phyloP scores from a whole-genome alignment of 1,140 invertebrate genomes.

The Ceratina australensis region DNA sequence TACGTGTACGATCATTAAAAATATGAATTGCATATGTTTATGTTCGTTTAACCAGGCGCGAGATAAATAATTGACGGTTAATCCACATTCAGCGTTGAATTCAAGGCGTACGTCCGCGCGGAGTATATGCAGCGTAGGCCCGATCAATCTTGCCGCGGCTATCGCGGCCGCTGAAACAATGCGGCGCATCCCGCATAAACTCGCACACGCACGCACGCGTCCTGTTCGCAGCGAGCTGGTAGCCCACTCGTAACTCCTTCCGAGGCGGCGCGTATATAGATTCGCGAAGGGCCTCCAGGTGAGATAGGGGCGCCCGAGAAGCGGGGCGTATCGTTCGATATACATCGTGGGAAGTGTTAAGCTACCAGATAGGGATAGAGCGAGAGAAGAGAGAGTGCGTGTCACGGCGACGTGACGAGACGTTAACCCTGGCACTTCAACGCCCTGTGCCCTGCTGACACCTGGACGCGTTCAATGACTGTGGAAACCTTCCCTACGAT shows the following conservation, averaged over 20 bases:
- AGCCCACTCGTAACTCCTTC: slow-evolving; percentile 47
- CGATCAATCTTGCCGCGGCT: slow-evolving; percentile 37
- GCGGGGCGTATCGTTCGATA: slow-evolving; percentile 57
- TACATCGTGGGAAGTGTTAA: slow-evolving; percentile 54
- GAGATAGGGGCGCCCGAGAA: slow-evolving; percentile 20
- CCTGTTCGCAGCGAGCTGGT: slow-evolving; percentile 26
- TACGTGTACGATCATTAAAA: too few species aligned
- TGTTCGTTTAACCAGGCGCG: too few species aligned
- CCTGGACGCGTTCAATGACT: not conserved
- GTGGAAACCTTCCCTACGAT: not conserved
- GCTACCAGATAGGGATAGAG: too few species aligned
- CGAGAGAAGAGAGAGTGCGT: too few species aligned
- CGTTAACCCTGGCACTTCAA: too few species aligned
- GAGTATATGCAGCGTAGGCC: not conserved
- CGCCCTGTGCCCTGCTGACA: not conserved
- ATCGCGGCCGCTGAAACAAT: slow-evolving; percentile 28
- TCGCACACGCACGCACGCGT: slow-evolving; percentile 30
- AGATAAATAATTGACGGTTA: too few species aligned
- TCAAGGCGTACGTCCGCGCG: too few species aligned
- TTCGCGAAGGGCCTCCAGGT: slow-evolving; percentile 31
- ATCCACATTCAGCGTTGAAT: too few species aligned
- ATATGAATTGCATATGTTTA: too few species aligned
- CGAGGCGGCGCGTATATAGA: slow-evolving; percentile 36
- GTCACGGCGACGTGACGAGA: too few species aligned
- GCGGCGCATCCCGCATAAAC: slow-evolving; percentile 43